These are phyloP conservation scores for Pachypanchax playfairii DNA, from an alignment of 2,113 vertebrate genomes.

Conservation along the genomic window DNA sequence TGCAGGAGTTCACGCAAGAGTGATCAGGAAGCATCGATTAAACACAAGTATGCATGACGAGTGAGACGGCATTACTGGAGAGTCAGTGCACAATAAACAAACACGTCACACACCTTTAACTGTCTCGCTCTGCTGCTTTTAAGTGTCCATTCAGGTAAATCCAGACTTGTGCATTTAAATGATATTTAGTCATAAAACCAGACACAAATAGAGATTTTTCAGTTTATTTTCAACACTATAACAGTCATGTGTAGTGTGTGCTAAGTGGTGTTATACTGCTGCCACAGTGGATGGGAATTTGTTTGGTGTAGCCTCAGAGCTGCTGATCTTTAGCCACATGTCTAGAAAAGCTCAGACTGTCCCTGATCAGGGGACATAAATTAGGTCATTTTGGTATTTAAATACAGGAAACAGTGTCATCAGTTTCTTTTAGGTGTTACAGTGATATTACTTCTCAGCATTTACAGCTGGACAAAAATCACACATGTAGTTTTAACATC, in stretches of 20 bases:
- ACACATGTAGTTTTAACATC: slow-evolving; percentile 20
- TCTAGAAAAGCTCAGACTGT: slow-evolving; percentile 7
- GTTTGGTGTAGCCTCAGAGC: too few species aligned
- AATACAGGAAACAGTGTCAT: slow-evolving; percentile 22
- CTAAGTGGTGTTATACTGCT: slow-evolving; percentile 14
- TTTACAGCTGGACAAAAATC: slow-evolving; percentile 30
- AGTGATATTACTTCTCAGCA: slow-evolving; percentile 22
- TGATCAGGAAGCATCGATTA: slow-evolving; percentile 41
- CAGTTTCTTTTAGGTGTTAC: slow-evolving; percentile 8
- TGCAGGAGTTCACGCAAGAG: slow-evolving; percentile 48
- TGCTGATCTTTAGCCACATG: not conserved
- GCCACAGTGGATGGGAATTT: slow-evolving; percentile 12
- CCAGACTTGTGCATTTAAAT: not conserved
- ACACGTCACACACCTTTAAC: slow-evolving; percentile 5
- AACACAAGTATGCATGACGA: slow-evolving; percentile 39
- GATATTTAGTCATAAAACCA: slow-evolving; percentile 24
- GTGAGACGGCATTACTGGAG: not conserved
- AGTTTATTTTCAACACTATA: slow-evolving; percentile 65
- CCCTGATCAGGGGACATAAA: slow-evolving; percentile 3
- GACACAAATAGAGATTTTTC: slow-evolving; percentile 17
- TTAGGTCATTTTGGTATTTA: slow-evolving; percentile 8
- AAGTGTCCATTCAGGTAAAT: slow-evolving; percentile 9
- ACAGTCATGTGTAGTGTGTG: slow-evolving; percentile 41
- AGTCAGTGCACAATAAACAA: not conserved
- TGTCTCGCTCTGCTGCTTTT: not conserved